Base-by-base conservation (phyloP, 1,140 invertebrate species). In the Diabrotica virgifera region DNA sequence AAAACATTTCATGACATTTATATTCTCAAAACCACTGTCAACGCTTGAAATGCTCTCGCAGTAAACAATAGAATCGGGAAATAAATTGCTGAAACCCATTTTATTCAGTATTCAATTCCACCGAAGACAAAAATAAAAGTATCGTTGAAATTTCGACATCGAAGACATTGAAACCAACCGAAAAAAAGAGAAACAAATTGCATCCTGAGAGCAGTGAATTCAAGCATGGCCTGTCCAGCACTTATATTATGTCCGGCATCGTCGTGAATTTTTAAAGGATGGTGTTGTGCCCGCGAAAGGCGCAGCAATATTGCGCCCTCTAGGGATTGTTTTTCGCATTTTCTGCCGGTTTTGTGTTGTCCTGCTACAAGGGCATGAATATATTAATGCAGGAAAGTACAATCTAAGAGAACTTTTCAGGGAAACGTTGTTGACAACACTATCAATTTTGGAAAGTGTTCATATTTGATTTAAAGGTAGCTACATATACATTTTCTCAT, bases 251-350 rank as follows among this genome's bases (percentile, higher is more conserved):
- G 59, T 60, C 50, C 59, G 38, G 59, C 13, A 40, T 24, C 38
- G 37, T 60, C 59, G 7, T 60, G 59, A 37, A 60, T 60, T 51
- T 60, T 60, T 60, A 52, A 60, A 60, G 14, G 59, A 50, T 14
- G 51, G 14, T 13, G 24, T 60, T 10, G 12, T 60, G 59, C 51
- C 40, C 59, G 14, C 59, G 59, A 11, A 24, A 13, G 59, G n/a
- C 14, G 59, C 59, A 6, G 5, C 38, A 35, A 50, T 60, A 60
- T 60, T 60, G 59, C 59, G 11, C 59, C 50, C 59, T 52, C 8
- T 50, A 40, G 59, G 59, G 9, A 60, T 51, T 14, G 59, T 52
- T 52, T 52, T 24, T 37, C 38, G 13, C 13, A 24, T 59, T 59
- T 59, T 46, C 36, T 36, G 7, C 14, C 13, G 13, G 13, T 52